Evolutionary conservation across 2,888 invertebrate genomes (phyloP).

Genomic region (Orchesellides sinensis): DNA sequence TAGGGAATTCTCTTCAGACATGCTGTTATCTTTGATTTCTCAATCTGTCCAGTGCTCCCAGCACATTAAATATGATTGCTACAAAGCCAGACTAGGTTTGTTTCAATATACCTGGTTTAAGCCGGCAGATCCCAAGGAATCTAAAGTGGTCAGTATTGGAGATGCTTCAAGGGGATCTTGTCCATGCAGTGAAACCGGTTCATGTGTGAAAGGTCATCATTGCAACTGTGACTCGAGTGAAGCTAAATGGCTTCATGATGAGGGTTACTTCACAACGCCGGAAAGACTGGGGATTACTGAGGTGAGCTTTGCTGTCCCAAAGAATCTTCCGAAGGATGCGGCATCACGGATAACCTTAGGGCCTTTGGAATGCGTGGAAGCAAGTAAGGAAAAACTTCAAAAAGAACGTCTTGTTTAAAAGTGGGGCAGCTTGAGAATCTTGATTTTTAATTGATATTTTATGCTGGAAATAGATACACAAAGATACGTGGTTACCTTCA

Average conservation of each 20-base stretch:
- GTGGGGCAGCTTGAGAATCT: neutral
- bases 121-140: constrained; percentile 84
- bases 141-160: constrained; percentile 89
- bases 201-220: constrained; percentile 82
- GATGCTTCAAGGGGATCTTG: constrained; percentile 78
- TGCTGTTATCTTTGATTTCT: constrained; percentile 92
- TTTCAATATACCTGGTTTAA: constrained; percentile 94
- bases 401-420: neutral
- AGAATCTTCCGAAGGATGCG: constrained; percentile 88
- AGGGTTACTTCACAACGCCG: constrained; percentile 88
- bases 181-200: constrained; percentile 81
- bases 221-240: constrained; percentile 93
- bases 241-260: constrained; percentile 92
- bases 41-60: constrained; percentile 94
- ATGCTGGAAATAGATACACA: constrained; percentile 94
- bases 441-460: constrained; percentile 7
- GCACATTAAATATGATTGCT: constrained; percentile 93
- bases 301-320: constrained; percentile 93
- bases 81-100: constrained; percentile 90
- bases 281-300: constrained; percentile 92
- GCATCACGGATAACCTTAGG: constrained; percentile 92
- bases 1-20: constrained; percentile 92
- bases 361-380: constrained; percentile 95
- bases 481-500: constrained; percentile 95
- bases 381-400: constrained; percentile 82